Evolutionary conservation across 2,797 vertebrate species (phyloP), one percentile per base, ranked within the genome.

Genomic region (Champsocephalus gunnari): DNA sequence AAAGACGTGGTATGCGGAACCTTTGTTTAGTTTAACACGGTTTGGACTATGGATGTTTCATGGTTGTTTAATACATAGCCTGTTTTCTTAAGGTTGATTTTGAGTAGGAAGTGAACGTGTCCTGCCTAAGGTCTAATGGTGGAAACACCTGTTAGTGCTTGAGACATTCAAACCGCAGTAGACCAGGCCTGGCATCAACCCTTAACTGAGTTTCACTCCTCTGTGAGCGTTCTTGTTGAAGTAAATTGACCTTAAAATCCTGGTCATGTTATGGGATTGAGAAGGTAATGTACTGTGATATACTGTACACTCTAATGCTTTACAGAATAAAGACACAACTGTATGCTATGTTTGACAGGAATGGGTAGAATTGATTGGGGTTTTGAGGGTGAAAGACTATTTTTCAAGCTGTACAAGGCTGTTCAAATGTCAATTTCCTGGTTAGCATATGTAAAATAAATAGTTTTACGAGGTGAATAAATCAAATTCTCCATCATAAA

Each of bases 401-500:
- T 77, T 21, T 65, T 57, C 17, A 73, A 56, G n/a, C 28, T 48
- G 38, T n/a, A 24, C 17, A 62, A 8, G 28, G 11, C 68, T 32
- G 5, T 59, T 73, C 19, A 71, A 69, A 60, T 28, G 47, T 71
- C 54, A 13, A 74, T 65, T 68, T 88, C 67, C 72, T 66, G 38
- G 9, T 75, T 55, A 59, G 50, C 21, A 73, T 58, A 66, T 66
- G 48, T 47, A 81, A 78, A 74, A 69, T 5, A 61, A 57, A 4
- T 56, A 19, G 4, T 65, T 79, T 82, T n/a, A 55, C 44, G 56
- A 41, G 48, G 60, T 14, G 48, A 66, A 81, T 79, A 69, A 75
- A 75, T 85, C 61, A 34, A 69, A 84, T 64, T 41, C 4, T 58
- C 9, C 53, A 3, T 56, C 2, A 19, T 73, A 51, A 60, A 61